Percentiles rank a stretch among this genome's conserved stretches.
These are phyloP conservation scores for Ligdia adustata DNA, from an alignment of 2,888 invertebrate species.

Conservation along the genomic window DNA sequence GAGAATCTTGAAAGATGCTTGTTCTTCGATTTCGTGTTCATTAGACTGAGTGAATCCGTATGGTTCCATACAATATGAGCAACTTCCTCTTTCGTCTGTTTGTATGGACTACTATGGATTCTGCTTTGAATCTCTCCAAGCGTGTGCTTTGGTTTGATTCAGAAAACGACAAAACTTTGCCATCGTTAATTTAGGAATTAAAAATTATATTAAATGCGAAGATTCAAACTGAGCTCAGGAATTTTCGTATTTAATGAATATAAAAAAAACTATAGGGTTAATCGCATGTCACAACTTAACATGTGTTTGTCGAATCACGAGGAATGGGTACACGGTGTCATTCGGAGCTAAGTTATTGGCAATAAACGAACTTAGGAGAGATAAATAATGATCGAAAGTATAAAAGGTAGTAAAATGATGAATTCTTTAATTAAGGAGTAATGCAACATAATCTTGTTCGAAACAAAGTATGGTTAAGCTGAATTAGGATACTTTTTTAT, in stretches of 20 bases:
- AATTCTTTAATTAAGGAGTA: slow-evolving; percentile 61
- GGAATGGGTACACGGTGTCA: slow-evolving; percentile 48
- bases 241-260: slow-evolving; percentile 70
- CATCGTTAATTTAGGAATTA: slow-evolving; percentile 52
- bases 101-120: slow-evolving; percentile 78
- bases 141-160: slow-evolving; percentile 34
- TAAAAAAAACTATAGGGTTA: slow-evolving; percentile 67
- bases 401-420: slow-evolving; percentile 45
- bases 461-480: slow-evolving; percentile 70
- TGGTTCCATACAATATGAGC: slow-evolving; percentile 74
- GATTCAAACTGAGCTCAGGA: slow-evolving; percentile 76
- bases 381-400: slow-evolving; percentile 38
- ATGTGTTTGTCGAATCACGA: slow-evolving; percentile 75
- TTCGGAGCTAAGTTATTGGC: slow-evolving; percentile 64
- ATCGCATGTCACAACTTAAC: slow-evolving; percentile 82
- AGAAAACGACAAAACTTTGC: slow-evolving; percentile 55
- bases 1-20: slow-evolving; percentile 43
- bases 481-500: slow-evolving; percentile 79
- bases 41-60: slow-evolving; percentile 63
- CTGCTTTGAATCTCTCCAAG: slow-evolving; percentile 50
- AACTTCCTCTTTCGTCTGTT: slow-evolving; percentile 80
- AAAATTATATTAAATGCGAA: slow-evolving; percentile 63
- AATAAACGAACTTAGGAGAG: slow-evolving; percentile 63
- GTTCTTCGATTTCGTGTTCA: slow-evolving; percentile 29
- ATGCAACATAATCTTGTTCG: slow-evolving; percentile 77